A percentile compares a stretch with the other conserved stretches of the same genome.
Evolutionary conservation across 2,797 vertebrate genomes (phyloP).

Genomic region (Malurus leucopterus): DNA sequence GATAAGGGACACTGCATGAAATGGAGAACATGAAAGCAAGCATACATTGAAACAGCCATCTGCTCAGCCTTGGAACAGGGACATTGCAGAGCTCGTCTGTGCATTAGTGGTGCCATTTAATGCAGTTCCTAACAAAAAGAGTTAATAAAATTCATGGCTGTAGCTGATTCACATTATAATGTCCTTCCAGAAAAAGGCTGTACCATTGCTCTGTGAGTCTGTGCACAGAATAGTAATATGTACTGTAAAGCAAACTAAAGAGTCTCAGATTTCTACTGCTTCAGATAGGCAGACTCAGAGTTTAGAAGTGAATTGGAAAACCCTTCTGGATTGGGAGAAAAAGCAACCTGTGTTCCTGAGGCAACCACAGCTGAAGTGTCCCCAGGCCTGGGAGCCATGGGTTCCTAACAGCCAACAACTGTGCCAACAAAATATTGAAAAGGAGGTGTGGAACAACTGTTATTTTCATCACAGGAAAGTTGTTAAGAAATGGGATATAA

Average conservation of each 20-base stretch:
- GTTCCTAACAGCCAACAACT: neutral
- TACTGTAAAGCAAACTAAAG: neutral
- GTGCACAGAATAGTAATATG: slow-evolving; percentile 51
- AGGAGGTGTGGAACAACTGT: neutral
- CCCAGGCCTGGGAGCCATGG: neutral
- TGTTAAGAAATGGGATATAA: neutral
- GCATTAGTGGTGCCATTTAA: slow-evolving; percentile 52
- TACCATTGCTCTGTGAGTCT: slow-evolving; percentile 14
- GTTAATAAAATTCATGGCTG: slow-evolving; percentile 57
- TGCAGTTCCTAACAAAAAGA: slow-evolving; percentile 56
- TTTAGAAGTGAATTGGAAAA: neutral
- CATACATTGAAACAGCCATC: slow-evolving; percentile 50
- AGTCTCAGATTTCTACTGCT: slow-evolving; percentile 25
- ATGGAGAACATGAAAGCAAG: slow-evolving; percentile 50
- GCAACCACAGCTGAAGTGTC: neutral
- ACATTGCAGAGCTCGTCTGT: slow-evolving; percentile 44
- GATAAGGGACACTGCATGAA: slow-evolving; percentile 45
- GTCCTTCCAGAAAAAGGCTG: slow-evolving; percentile 5
- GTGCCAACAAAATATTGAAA: neutral
- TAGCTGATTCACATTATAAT: slow-evolving; percentile 59
- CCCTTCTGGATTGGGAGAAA: neutral
- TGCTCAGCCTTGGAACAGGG: slow-evolving; percentile 52
- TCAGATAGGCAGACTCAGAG: neutral
- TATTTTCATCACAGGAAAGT: neutral
- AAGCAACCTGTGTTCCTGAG: slow-evolving; percentile 46